Evolutionary conservation across 1,140 invertebrate genomes (phyloP).

Genomic region (Bathynomus jamesi): DNA sequence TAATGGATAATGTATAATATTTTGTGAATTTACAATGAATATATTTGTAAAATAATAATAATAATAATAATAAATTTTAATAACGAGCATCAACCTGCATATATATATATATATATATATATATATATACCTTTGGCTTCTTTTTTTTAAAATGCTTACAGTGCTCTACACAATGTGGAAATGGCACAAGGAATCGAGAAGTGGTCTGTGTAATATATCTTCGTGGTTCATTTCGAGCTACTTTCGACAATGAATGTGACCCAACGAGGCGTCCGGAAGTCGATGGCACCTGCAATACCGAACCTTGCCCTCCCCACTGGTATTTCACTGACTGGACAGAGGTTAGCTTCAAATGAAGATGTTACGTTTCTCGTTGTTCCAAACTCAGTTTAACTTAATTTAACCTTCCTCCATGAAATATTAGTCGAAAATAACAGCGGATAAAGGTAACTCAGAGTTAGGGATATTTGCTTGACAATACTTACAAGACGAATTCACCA

Average conservation of each 20-base stretch:
- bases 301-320: conserved; percentile 46
- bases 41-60: too few species aligned
- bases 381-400: neutral
- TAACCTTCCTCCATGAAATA: neutral
- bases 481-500: too few species aligned
- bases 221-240: conserved; percentile 52
- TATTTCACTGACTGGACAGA: conserved; percentile 49
- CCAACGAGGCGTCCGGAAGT: conserved; percentile 39
- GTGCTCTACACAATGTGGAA: conserved; percentile 39
- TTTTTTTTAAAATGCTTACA: conserved; percentile 8
- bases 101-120: too few species aligned
- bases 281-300: conserved; percentile 53
- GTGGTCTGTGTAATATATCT: conserved; percentile 52
- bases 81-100: too few species aligned
- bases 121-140: too few species aligned
- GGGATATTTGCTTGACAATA: too few species aligned
- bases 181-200: conserved; percentile 40
- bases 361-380: neutral
- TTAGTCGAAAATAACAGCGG: neutral
- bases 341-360: neutral
- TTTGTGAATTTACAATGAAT: too few species aligned
- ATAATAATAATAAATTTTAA: too few species aligned
- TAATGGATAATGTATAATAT: too few species aligned
- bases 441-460: too few species aligned
- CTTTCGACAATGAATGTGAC: conserved; percentile 24